Base-by-base conservation (phyloP, 2,797 vertebrate genomes). In the Trichosurus vulpecula region DNA sequence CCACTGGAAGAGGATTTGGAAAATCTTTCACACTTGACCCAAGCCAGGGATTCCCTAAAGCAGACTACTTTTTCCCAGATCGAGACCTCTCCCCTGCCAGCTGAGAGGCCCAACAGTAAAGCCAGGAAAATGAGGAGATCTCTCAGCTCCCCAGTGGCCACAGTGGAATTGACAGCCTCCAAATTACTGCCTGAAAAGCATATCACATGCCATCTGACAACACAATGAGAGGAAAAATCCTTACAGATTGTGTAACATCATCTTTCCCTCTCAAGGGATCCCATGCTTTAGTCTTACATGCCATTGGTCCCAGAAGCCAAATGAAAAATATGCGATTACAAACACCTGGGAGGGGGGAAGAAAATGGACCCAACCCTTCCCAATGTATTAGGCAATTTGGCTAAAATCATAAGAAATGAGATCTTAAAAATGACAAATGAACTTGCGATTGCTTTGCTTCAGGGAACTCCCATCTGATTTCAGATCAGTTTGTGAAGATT, bases 341-440 rank as follows among this genome's bases (percentile, higher is more conserved):
- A 98, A 94, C 96, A 98, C 97, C 97, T 97, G 96, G 94, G 93
- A 95, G 95, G 66, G 89, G 52, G 90, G 74, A 54, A 47, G 12
- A 30, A 81, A 54, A 91, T 54, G 52, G 54, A 74, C n/a, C 95
- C 95, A 97, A 94, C 91, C 97, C 95, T 96, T 98, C 96, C 97
- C 94, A 57, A 95, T 93, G 96, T 91, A 97, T 98, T 97, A 98
- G 92, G 97, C 94, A 97, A 95, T 97, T 93, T 93, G 93, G 95
- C 97, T 97, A 96, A 97, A 98, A 98, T 98, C 97, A 93, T 96
- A 98, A 98, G 98, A 98, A 98, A 98, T 98, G 98, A 98, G 97
- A 98, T 98, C 97, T 98, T 98, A 98, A 98, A 98, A 98, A 98
- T 98, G 98, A 99, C 97, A 99, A 98, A 98, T 98, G 97, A 99